Evolutionary conservation across 2,113 vertebrate genomes (phyloP), one percentile per base, ranked within the genome.

Genomic region (Caretta caretta): DNA sequence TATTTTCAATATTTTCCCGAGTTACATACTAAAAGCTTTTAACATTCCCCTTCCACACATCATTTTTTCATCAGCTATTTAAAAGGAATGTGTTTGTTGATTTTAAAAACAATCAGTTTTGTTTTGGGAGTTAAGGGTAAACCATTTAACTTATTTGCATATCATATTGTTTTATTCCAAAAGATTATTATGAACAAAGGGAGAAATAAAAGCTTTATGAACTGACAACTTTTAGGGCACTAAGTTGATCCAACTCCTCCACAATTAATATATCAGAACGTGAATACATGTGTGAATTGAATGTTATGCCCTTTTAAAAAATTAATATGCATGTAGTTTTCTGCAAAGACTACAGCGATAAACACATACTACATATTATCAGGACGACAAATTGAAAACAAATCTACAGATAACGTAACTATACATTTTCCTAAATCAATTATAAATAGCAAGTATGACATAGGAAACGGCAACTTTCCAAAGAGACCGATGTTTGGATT

Each of bases 1-100:
- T 89, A 84, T 75, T 94, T 93, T 92, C n/a, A 49, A 88, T 91
- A 92, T n/a, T 5, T 83, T 72, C 83, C 90, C 83, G 50, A 80
- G 59, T 35, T 87, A n/a, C 16, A 91, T 87, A 81, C 65, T 12
- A 65, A 10, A 31, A n/a, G 13, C 13, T 69, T 93, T 78, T 65
- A 69, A 31, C 81, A 88, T 27, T 78, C 72, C 81, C 79, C 88
- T 76, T n/a, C 22, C n/a, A 31, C 2, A 76, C 14, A 85, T 25
- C 35, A 49, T 48, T 75, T n/a, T 85, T 54, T 87, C 48, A 29
- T 57, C 79, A 90, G 56, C 75, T 87, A 35, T 27, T 81, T 27
- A 69, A 89, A 42, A 16, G 17, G 42, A 46, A 76, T 42, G 42
- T 83, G 25, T 80, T 5, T 46, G 46, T 16, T 93, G 19, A 35